Conservation (phyloP, 2,113 vertebrate genomes). For the Mustela nigripes region DNA sequence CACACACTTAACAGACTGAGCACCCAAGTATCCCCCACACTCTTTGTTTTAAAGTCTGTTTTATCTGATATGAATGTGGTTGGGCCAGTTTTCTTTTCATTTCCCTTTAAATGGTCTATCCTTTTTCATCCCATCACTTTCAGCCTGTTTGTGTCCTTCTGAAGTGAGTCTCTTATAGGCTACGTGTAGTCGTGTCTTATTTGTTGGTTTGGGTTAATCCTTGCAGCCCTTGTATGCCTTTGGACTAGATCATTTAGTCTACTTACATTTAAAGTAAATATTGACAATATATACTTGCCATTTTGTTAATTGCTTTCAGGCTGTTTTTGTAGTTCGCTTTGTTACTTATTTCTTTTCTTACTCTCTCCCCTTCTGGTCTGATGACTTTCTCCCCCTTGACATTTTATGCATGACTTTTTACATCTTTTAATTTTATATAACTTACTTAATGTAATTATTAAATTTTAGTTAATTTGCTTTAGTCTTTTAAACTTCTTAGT, state of each 20-base stretch:
- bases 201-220: too few species aligned
- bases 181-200: too few species aligned
- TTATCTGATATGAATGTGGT: not conserved
- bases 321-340: not conserved
- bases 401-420: not conserved
- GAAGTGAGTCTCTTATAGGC: too few species aligned
- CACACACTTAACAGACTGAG: too few species aligned
- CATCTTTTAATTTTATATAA: not conserved
- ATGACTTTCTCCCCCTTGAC: not conserved
- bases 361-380: not conserved
- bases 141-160: too few species aligned
- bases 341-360: not conserved
- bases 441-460: not conserved
- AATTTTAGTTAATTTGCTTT: not conserved
- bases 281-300: not conserved
- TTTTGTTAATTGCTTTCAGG: not conserved
- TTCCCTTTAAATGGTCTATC: not conserved
- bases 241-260: too few species aligned
- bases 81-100: not conserved
- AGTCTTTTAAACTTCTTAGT: not conserved
- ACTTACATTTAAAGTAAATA: not conserved
- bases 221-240: too few species aligned
- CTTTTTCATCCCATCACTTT: not conserved
- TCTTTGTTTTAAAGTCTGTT: not conserved
- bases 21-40: not conserved